Percentiles rank a stretch among this genome's conserved stretches.
Evolutionary conservation across 2,888 invertebrate species (phyloP).

Genomic region (Plebejus anna): DNA sequence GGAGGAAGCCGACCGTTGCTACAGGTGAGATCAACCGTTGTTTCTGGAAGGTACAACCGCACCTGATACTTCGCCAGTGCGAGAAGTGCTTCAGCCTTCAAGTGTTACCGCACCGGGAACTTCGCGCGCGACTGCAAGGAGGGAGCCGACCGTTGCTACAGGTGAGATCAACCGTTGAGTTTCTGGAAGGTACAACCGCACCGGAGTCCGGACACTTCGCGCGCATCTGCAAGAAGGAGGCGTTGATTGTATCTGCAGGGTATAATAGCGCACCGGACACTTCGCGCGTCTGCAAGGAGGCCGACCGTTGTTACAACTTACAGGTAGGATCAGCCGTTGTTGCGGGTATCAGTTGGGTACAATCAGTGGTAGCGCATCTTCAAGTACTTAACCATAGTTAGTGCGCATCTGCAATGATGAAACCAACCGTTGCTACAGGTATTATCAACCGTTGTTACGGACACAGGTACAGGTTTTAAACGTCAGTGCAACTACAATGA

Average conservation of each 20-base stretch:
- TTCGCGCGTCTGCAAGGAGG: too few species aligned
- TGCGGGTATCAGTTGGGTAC: slow-evolving; percentile 68
- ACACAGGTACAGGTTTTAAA: too few species aligned
- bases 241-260: background rate
- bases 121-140: slow-evolving; percentile 96
- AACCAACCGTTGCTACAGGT: background rate
- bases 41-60: background rate
- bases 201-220: too few species aligned
- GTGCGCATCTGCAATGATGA: slow-evolving; percentile 96
- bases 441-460: background rate
- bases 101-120: slow-evolving; percentile 63
- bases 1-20: slow-evolving; percentile 94
- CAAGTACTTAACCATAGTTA: slow-evolving; percentile 59
- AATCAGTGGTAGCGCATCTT: too few species aligned
- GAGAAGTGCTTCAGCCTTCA: too few species aligned
- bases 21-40: slow-evolving; percentile 69
- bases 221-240: too few species aligned
- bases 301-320: too few species aligned
- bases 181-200: too few species aligned
- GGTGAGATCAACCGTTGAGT: background rate
- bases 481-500: too few species aligned
- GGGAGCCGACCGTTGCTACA: background rate
- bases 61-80: background rate
- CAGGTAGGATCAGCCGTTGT: background rate
- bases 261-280: background rate